Evolutionary conservation across 2,113 vertebrate genomes (phyloP).

Genomic region (Xenopus tropicalis): UCB_Xtro_10.0 CM004444.2:36607001-36607500

Average conservation of each 20-base stretch:
- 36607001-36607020: neutral
- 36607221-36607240: neutral
- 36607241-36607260: neutral
- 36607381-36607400: neutral
- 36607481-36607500: neutral
- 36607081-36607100: neutral
- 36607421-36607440: neutral
- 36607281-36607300: conserved; percentile 3
- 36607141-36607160: neutral
- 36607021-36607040: neutral
- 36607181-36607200: neutral
- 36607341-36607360: neutral
- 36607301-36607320: neutral
- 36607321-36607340: neutral
- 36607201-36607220: neutral
- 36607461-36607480: neutral
- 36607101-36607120: neutral
- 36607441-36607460: neutral
- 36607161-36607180: neutral
- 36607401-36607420: neutral
- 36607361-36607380: neutral
- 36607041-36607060: neutral
- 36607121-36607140: neutral
- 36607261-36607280: neutral
- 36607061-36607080: neutral